Conservation (phyloP, 2,888 invertebrate species). For the Alsophila aescularia region DNA sequence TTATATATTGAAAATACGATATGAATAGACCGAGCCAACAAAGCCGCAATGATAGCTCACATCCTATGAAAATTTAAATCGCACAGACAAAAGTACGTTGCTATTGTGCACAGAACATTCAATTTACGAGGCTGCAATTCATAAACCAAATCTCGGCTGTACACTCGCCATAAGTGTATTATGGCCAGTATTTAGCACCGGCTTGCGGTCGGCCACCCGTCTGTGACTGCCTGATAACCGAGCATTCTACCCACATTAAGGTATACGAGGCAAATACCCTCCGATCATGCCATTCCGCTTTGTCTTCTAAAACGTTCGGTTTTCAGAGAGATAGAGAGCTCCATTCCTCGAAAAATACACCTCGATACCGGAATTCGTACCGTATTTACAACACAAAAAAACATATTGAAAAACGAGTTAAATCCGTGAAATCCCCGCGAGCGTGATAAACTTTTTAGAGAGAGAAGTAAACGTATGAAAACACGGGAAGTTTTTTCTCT, state of each 20-base stretch:
- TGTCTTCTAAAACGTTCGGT: conserved; percentile 46
- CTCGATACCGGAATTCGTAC: conserved; percentile 34
- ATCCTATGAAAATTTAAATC: conserved; percentile 64
- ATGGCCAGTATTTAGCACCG: conserved; percentile 68
- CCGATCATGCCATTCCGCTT: conserved; percentile 48
- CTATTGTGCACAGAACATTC: conserved; percentile 61
- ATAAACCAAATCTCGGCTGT: conserved; percentile 68
- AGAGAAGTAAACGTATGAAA: conserved; percentile 64
- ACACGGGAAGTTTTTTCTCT: conserved; percentile 63
- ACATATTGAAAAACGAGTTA: conserved; percentile 40
- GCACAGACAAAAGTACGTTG: conserved; percentile 52
- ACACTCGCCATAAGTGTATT: conserved; percentile 71
- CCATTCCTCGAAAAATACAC: conserved; percentile 41
- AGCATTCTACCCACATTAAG: conserved; percentile 55
- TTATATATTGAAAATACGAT: conserved; percentile 44
- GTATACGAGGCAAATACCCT: conserved; percentile 35
- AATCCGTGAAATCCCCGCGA: conserved; percentile 48
- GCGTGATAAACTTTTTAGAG: conserved; percentile 62
- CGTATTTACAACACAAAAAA: conserved; percentile 33
- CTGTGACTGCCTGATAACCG: conserved; percentile 71
- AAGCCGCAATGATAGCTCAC: conserved; percentile 48
- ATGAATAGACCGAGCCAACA: conserved; percentile 48
- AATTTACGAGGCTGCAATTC: conserved; percentile 68
- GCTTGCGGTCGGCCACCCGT: conserved; percentile 63
- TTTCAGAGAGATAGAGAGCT: conserved; percentile 15